Evolutionary conservation across 2,888 invertebrate genomes (phyloP).

Genomic region (Lasioglossum calceatum): DNA sequence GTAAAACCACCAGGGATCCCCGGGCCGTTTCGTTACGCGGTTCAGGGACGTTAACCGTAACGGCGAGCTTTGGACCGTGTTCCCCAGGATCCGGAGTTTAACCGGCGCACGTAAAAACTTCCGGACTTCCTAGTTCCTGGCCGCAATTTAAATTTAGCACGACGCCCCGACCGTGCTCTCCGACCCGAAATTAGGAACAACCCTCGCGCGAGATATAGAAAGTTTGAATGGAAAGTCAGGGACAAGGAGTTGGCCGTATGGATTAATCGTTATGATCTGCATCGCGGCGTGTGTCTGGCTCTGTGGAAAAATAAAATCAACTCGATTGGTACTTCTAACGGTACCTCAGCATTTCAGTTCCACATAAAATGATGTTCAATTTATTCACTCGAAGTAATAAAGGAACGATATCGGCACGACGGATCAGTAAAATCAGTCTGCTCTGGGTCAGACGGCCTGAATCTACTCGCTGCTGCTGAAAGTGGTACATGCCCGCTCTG

Average conservation of each 20-base stretch:
- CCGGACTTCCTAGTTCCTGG: not conserved
- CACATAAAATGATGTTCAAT: not conserved
- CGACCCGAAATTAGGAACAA: not conserved
- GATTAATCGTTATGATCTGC: not conserved
- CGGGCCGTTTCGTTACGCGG: slow-evolving; percentile 2
- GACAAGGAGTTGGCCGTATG: not conserved
- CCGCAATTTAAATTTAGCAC: slow-evolving; percentile 9
- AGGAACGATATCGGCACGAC: not conserved
- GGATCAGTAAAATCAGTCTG: not conserved
- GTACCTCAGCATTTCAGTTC: not conserved
- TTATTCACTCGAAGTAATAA: not conserved
- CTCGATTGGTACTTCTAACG: not conserved
- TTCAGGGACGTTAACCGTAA: slow-evolving; percentile 32
- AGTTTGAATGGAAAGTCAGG: slow-evolving; percentile 6
- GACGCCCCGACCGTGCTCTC: not conserved
- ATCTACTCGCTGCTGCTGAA: not conserved
- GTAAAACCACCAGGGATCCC: not conserved
- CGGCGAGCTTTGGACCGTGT: slow-evolving; percentile 15
- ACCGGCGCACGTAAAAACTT: slow-evolving; percentile 18
- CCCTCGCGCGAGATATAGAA: not conserved
- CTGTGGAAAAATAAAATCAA: not conserved
- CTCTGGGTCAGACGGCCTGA: not conserved
- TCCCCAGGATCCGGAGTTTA: not conserved
- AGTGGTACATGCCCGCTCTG: not conserved
- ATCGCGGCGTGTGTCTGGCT: not conserved